Evolutionary conservation across 2,797 vertebrate species (phyloP).

Genomic region (Bryconaethiops microstoma): DNA sequence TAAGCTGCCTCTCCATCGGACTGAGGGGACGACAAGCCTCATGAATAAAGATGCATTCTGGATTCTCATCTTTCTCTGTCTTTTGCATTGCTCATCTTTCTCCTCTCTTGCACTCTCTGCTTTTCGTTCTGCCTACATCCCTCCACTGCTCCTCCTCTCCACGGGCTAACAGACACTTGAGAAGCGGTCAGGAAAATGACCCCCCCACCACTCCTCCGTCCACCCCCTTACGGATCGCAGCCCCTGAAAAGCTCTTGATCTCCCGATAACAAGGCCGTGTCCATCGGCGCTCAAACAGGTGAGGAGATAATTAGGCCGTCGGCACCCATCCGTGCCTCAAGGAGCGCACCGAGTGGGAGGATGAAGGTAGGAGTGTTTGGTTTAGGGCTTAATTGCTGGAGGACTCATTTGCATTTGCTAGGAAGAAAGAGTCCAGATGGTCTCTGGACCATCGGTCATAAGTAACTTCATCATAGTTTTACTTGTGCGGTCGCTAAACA

Average conservation of each 20-base stretch:
- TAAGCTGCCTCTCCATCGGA: conserved; percentile 62
- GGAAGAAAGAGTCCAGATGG: not conserved
- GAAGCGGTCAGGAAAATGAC: conserved; percentile 53
- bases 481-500: not conserved
- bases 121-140: not conserved
- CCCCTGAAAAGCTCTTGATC: conserved; percentile 54
- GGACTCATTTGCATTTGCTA: not conserved
- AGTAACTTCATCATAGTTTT: not conserved
- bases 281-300: conserved; percentile 42
- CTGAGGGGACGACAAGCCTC: conserved; percentile 53
- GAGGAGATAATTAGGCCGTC: conserved; percentile 43
- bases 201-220: conserved; percentile 22
- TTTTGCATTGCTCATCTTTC: conserved; percentile 40
- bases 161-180: conserved; percentile 57
- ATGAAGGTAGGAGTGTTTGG: conserved; percentile 30
- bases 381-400: conserved; percentile 11
- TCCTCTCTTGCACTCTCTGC: not conserved
- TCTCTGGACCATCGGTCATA: not conserved
- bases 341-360: conserved; percentile 17
- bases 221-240: conserved; percentile 28
- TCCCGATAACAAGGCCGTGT: conserved; percentile 45
- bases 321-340: conserved; percentile 11
- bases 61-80: conserved; percentile 55
- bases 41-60: conserved; percentile 64
- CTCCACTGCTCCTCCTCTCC: conserved; percentile 39